These are phyloP conservation scores for Anhinga anhinga DNA, from an alignment of 2,113 vertebrate species.

Conservation along the genomic window DNA sequence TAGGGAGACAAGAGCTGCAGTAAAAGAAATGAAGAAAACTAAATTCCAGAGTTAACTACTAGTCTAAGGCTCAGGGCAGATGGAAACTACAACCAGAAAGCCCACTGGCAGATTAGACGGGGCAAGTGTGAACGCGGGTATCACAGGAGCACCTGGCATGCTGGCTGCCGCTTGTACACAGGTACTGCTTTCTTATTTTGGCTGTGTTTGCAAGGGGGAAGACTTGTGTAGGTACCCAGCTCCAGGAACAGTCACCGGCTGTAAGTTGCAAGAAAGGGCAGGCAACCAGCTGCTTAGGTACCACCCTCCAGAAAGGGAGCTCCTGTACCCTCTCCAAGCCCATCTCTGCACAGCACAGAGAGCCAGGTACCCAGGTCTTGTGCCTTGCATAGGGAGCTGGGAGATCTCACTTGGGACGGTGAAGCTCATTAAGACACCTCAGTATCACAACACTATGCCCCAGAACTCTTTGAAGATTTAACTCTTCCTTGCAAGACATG, in stretches of 20 bases:
- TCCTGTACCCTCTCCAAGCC: not conserved
- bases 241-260: not conserved
- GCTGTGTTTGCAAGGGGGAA: not conserved
- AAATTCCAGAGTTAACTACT: not conserved
- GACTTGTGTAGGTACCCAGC: not conserved
- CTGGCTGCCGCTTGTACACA: not conserved
- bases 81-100: not conserved
- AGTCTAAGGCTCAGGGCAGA: not conserved
- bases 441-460: not conserved
- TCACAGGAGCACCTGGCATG: accelerated
- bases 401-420: not conserved
- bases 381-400: not conserved
- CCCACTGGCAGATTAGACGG: not conserved
- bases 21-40: not conserved
- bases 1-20: not conserved
- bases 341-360: not conserved
- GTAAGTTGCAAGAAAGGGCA: not conserved
- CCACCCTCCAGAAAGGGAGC: not conserved
- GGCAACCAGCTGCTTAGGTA: not conserved
- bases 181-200: not conserved
- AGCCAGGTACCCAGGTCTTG: not conserved
- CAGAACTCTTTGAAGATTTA: not conserved
- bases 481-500: not conserved
- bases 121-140: not conserved
- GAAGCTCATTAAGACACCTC: not conserved